A percentile compares a stretch with the other conserved stretches of the same genome.
Evolutionary conservation across 2,797 vertebrate species (phyloP).

Genomic region (Chaetodon trifasciatus): DNA sequence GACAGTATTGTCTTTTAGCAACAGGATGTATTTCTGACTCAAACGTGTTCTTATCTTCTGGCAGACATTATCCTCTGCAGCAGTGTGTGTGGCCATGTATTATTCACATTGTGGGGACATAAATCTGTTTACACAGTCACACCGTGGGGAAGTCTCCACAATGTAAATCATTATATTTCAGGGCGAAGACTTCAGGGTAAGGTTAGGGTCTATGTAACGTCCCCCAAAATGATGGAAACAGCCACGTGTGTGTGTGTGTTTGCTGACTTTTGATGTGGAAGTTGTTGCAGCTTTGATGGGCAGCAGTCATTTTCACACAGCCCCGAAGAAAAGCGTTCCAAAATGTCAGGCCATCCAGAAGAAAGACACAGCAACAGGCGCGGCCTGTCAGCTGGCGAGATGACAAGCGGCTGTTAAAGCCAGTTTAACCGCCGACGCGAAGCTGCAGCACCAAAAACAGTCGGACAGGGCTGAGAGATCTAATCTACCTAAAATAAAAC

Average conservation of each 20-base stretch:
- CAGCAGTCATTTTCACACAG: conserved; percentile 51
- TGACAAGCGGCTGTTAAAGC: conserved; percentile 74
- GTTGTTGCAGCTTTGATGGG: conserved; percentile 45
- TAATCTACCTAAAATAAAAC: conserved; percentile 32
- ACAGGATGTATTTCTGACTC: not conserved
- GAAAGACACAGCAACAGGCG: conserved; percentile 52
- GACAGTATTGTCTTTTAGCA: not conserved
- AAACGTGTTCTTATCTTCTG: not conserved
- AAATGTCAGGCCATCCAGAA: conserved; percentile 57
- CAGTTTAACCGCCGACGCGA: conserved; percentile 56
- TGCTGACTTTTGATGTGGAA: conserved; percentile 29
- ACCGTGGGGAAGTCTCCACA: too few relatives aligned
- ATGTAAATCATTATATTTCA: too few relatives aligned
- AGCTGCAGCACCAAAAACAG: conserved; percentile 40
- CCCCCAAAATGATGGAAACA: too few relatives aligned
- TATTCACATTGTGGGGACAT: too few relatives aligned
- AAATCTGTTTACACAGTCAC: too few relatives aligned
- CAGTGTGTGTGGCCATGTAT: not conserved
- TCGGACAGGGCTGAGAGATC: conserved; percentile 11
- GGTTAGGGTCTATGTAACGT: too few relatives aligned
- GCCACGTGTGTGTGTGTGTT: not conserved
- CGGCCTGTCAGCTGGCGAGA: conserved; percentile 65
- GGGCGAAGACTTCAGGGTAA: too few relatives aligned
- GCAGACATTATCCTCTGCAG: conserved; percentile 28
- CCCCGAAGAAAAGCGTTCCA: conserved; percentile 42